phyloP scores from a whole-genome alignment of 2,797 vertebrate genomes.

The Pseudomugil gertrudae region DNA sequence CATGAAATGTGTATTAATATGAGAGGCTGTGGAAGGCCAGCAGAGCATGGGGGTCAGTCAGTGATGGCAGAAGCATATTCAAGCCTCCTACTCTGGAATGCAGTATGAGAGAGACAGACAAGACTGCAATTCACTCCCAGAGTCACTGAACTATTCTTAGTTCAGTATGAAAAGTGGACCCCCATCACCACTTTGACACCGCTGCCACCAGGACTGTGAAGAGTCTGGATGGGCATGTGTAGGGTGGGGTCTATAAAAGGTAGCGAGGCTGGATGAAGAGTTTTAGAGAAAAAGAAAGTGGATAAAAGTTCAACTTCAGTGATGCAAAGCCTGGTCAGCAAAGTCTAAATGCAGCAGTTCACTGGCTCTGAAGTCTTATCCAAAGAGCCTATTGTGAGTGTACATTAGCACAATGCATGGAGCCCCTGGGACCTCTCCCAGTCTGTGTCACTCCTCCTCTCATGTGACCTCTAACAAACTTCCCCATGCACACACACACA shows the following conservation, averaged over 20 bases:
- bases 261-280: conserved; percentile 40
- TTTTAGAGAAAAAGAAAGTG: conserved; percentile 38
- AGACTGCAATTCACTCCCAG: conserved; percentile 70
- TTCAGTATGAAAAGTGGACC: conserved; percentile 73
- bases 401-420: conserved; percentile 67
- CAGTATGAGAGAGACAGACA: conserved; percentile 70
- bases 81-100: conserved; percentile 84
- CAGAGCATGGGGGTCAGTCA: conserved; percentile 59
- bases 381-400: conserved; percentile 74
- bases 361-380: conserved; percentile 65
- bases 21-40: conserved; percentile 39
- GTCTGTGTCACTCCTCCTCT: conserved; percentile 53
- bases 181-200: neutral
- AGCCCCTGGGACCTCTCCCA: conserved; percentile 66
- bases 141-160: conserved; percentile 78
- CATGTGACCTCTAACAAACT: conserved; percentile 66
- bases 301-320: conserved; percentile 66
- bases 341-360: conserved; percentile 67
- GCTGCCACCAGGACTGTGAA: conserved; percentile 33
- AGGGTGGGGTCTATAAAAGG: conserved; percentile 41
- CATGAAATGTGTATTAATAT: conserved; percentile 28
- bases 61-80: conserved; percentile 76
- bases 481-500: conserved; percentile 40
- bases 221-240: conserved; percentile 41
- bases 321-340: conserved; percentile 57